Conservation (phyloP, 2,888 invertebrate species). For the Drosophila diplacantha region DNA sequence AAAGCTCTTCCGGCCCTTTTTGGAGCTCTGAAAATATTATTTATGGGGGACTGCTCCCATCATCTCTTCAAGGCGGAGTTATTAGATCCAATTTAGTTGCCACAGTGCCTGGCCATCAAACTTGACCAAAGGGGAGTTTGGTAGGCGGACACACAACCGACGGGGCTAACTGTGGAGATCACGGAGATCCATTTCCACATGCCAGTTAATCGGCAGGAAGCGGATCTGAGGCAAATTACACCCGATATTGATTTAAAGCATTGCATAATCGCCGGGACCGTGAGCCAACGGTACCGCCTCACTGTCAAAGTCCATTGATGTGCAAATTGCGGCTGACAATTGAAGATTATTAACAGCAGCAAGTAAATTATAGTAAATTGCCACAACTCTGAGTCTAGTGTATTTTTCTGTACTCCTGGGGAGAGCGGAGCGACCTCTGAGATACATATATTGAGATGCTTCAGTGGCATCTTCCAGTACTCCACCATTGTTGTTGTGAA, state of each 20-base stretch:
- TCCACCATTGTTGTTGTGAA: conserved; percentile 24
- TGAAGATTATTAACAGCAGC: conserved; percentile 37
- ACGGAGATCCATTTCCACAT: conserved; percentile 49
- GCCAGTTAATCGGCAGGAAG: conserved; percentile 60
- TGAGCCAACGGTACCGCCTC: conserved; percentile 53
- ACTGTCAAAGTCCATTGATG: conserved; percentile 66
- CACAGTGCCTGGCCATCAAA: conserved; percentile 31
- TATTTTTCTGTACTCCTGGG: conserved; percentile 5
- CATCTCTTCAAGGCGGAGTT: not conserved
- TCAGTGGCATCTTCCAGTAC: conserved; percentile 13
- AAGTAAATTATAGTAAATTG: conserved; percentile 22
- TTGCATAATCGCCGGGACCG: conserved; percentile 42
- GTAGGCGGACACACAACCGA: conserved; percentile 39
- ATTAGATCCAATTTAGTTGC: conserved; percentile 16
- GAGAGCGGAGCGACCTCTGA: conserved; percentile 4
- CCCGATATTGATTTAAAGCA: conserved; percentile 40
- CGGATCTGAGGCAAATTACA: conserved; percentile 43
- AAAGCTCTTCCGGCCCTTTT: not conserved
- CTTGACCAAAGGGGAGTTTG: conserved; percentile 43
- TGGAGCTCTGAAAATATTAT: not conserved
- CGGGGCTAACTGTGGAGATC: conserved; percentile 43
- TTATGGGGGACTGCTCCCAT: not conserved
- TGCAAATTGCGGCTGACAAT: conserved; percentile 53
- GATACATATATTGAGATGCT: not conserved
- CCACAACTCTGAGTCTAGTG: conserved; percentile 9